Base-by-base conservation (phyloP, 2,888 invertebrate genomes). In the Tribolium freemani region DNA sequence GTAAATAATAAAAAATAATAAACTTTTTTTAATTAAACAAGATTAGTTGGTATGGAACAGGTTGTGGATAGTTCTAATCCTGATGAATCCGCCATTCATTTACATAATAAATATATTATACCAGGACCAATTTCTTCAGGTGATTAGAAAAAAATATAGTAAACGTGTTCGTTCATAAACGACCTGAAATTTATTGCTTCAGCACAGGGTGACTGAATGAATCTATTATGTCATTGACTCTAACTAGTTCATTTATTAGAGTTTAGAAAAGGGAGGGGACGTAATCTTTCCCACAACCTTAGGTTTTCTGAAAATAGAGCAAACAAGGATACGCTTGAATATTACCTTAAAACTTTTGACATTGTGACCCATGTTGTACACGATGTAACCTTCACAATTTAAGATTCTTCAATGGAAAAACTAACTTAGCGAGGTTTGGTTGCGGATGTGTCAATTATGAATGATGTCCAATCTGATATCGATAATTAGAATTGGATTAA, bases 111-210 rank as follows among this genome's bases (percentile, higher is more conserved):
- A 71, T 72, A 72, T 72, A 71, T 71, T 73, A 76, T 69, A 73
- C 77, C 69, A 78, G 76, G 74, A 73, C 74, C 74, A 77, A 79
- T 79, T 79, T 79, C 78, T 79, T 79, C 77, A 77, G 73, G 72
- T 73, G 76, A 76, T 78, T 80, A 78, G 78, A 78, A 79, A 79
- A 72, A 72, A 72, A 56, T 69, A 75, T 58, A 74, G 69, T 71
- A 74, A 63, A 72, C 68, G 63, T 74, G 63, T 58, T 71, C 57
- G 72, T 72, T 68, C 70, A 56, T 70, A 63, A 72, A 64, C 63
- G 74, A 74, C 69, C 53, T 31, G 69, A 66, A 72, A 72, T 74
- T 74, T 69, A 70, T 72, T 66, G 68, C 72, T 68, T 72, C 48
- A 57, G 58, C 54, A 48, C 16, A 45, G 45, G 66, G 60, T 71